Percentiles rank a stretch among this genome's conserved stretches.
These are phyloP conservation scores for Nomada ferruginata DNA, from an alignment of 2,888 invertebrate species.

Conservation along the genomic window DNA sequence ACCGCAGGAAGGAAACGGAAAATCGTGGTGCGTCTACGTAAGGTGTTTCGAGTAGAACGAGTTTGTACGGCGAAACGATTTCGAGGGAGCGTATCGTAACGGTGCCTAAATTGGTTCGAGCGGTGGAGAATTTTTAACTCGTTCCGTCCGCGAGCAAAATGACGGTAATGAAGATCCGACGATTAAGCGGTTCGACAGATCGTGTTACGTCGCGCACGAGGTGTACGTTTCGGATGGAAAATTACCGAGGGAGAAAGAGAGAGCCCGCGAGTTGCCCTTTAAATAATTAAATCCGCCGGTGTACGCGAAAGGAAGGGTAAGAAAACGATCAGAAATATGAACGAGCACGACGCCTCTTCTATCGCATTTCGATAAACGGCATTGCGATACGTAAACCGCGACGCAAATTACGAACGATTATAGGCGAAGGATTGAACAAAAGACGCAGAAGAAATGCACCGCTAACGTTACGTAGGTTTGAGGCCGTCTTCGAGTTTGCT, in stretches of 20 bases:
- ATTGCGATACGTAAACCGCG: too few relatives aligned
- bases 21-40: too few relatives aligned
- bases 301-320: too few relatives aligned
- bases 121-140: slow-evolving; percentile 31
- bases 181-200: slow-evolving; percentile 42
- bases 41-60: too few relatives aligned
- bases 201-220: slow-evolving; percentile 20
- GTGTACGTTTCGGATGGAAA: slow-evolving; percentile 29
- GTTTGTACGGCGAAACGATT: not conserved
- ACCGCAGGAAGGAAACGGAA: not conserved
- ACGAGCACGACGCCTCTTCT: too few relatives aligned
- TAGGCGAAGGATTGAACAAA: not conserved
- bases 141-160: slow-evolving; percentile 28
- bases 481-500: slow-evolving; percentile 71
- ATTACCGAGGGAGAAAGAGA: not conserved
- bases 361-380: too few relatives aligned
- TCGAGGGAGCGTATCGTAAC: slow-evolving; percentile 27
- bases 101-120: slow-evolving; percentile 29
- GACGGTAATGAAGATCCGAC: slow-evolving; percentile 36
- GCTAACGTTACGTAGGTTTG: slow-evolving; percentile 64
- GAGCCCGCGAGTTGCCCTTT: not conserved
- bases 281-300: not conserved
- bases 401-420: not conserved
- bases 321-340: not conserved
- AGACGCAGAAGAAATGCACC: slow-evolving; percentile 34